Conservation (phyloP, 2,113 vertebrate genomes). For the Sebastes fasciatus region DNA sequence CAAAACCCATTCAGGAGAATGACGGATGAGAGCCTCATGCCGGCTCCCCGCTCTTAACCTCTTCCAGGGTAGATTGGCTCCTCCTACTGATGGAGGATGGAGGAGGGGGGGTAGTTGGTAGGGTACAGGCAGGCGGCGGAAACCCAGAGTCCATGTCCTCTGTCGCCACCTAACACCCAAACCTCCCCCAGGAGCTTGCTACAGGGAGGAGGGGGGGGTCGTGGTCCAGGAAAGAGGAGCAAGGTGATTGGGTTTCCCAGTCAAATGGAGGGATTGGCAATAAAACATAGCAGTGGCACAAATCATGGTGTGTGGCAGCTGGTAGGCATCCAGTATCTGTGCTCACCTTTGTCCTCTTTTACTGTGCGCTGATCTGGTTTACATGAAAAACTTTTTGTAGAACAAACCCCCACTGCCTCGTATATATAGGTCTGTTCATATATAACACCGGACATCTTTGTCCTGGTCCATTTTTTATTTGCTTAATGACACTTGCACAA, state of each 20-base stretch:
- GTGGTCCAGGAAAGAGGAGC: background rate
- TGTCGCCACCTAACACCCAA: conserved; percentile 54
- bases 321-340: conserved; percentile 34
- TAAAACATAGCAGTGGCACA: conserved; percentile 53
- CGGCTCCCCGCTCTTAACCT: conserved; percentile 74
- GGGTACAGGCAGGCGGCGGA: conserved; percentile 28
- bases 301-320: conserved; percentile 49
- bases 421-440: background rate
- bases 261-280: conserved; percentile 59
- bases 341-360: conserved; percentile 33
- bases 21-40: conserved; percentile 84
- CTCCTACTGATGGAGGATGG: conserved; percentile 57
- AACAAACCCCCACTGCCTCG: conserved; percentile 9
- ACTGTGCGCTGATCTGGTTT: conserved; percentile 29
- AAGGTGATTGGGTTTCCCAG: conserved; percentile 43
- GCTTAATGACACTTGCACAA: background rate
- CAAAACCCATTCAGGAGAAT: conserved; percentile 89
- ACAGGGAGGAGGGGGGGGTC: background rate
- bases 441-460: background rate
- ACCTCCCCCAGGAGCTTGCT: conserved; percentile 50
- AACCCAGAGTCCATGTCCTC: conserved; percentile 23
- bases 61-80: conserved; percentile 72
- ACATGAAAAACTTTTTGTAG: conserved; percentile 20
- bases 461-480: background rate
- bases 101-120: background rate